Percentiles rank a stretch among this genome's conserved stretches.
Conservation (phyloP, 2,113 vertebrate species). For the Indicator maculatus region DNA sequence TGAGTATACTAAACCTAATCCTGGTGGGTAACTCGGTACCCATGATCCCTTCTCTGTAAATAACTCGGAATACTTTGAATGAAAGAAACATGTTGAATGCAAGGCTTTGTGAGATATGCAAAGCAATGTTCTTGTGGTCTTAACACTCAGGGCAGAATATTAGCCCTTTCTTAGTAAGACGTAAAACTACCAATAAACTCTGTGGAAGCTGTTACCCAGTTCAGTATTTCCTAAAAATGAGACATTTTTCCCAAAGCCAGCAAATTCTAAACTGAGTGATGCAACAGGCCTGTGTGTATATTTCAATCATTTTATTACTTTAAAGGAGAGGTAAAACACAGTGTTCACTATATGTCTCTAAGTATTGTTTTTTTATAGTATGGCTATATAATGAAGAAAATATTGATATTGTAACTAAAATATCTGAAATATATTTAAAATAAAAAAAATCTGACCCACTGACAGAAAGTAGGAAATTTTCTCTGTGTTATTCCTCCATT, state of each 20-base stretch:
- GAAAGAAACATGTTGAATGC: background rate
- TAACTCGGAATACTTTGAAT: background rate
- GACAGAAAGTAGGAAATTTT: background rate
- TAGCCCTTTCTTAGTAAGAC: background rate
- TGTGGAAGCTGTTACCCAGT: background rate
- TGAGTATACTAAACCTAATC: background rate
- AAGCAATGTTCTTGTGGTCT: background rate
- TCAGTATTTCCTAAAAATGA: background rate
- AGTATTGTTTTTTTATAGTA: background rate
- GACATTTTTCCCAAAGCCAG: background rate
- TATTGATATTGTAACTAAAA: accelerated
- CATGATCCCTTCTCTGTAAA: background rate
- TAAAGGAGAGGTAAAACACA: background rate
- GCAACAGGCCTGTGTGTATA: background rate
- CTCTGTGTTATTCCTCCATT: background rate
- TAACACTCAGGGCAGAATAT: background rate
- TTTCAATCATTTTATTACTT: background rate
- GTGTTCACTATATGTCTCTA: background rate
- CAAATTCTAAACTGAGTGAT: background rate
- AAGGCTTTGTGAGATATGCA: background rate
- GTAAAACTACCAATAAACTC: background rate
- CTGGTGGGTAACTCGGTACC: background rate
- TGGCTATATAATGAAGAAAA: accelerated
- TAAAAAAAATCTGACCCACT: background rate
- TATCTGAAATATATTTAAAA: background rate